These are phyloP conservation scores for Tonatia bakeri DNA, from an alignment of 2,113 vertebrate genomes.

Conservation along the genomic window DNA sequence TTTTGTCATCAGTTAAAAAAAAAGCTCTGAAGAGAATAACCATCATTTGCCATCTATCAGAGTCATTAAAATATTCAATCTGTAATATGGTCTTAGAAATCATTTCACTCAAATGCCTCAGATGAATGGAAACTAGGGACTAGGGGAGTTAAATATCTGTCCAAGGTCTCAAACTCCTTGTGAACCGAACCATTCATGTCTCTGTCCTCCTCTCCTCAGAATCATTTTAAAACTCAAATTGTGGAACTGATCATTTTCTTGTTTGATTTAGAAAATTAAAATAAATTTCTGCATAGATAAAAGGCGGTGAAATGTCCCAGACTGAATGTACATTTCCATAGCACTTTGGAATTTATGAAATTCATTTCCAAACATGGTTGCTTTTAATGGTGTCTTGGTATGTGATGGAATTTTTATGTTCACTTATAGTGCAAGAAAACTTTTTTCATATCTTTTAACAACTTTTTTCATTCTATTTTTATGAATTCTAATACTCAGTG, in stretches of 20 bases:
- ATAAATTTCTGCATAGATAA: neutral
- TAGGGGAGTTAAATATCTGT: neutral
- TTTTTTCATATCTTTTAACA: neutral
- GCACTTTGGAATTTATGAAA: neutral
- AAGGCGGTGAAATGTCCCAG: neutral
- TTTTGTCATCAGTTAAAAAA: slow-evolving; percentile 56
- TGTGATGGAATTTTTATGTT: neutral
- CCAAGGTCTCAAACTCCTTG: neutral
- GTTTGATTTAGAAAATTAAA: neutral
- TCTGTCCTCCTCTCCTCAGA: neutral
- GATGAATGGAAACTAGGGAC: neutral
- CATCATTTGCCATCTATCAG: neutral
- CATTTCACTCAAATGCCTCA: neutral
- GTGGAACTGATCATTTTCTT: neutral
- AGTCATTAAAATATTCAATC: neutral
- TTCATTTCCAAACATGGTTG: neutral
- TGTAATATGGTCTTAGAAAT: slow-evolving; percentile 10
- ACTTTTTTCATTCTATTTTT: neutral
- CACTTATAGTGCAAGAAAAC: neutral
- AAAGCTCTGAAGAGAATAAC: slow-evolving; percentile 3
- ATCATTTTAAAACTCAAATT: neutral
- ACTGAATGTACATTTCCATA: neutral
- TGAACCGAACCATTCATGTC: neutral
- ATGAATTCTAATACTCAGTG: neutral
- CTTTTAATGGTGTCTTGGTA: neutral